phyloP scores from a whole-genome alignment of 2,888 invertebrate genomes.

The Cybosia mesomella region DNA sequence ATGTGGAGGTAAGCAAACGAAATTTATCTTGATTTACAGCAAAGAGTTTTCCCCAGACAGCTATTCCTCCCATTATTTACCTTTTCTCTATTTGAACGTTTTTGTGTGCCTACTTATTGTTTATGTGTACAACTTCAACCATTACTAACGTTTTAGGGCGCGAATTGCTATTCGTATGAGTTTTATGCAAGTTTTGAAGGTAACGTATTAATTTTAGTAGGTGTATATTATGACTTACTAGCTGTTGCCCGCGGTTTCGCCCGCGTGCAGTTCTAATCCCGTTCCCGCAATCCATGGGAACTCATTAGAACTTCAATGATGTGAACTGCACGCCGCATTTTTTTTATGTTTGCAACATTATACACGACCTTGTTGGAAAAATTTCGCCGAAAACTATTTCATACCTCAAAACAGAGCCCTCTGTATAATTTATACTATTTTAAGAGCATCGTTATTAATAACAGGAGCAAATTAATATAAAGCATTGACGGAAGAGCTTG shows the following conservation, averaged over 20 bases:
- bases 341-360: background rate
- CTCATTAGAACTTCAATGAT: no score
- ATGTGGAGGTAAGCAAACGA: constrained; percentile 30
- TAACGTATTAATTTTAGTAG: background rate
- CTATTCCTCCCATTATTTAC: constrained; percentile 52
- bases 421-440: background rate
- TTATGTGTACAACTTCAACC: constrained; percentile 27
- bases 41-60: constrained; percentile 48
- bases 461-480: background rate
- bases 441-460: constrained; percentile 2
- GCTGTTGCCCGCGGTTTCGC: no score
- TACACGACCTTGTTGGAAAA: background rate
- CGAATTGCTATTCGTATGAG: background rate
- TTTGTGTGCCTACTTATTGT: constrained; percentile 48
- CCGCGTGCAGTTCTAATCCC: no score
- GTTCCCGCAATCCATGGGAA: no score
- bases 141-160: constrained; percentile 1
- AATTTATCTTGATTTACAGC: constrained; percentile 54
- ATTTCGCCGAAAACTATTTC: background rate
- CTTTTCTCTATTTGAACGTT: constrained; percentile 32
- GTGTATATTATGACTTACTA: background rate
- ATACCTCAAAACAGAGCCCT: background rate
- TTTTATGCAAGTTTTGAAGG: background rate
- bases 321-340: background rate
- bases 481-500: constrained; percentile 1